Evolutionary conservation across 2,797 vertebrate genomes (phyloP), one percentile per base, ranked within the genome.

Genomic region (Carcharodon carcharias): DNA sequence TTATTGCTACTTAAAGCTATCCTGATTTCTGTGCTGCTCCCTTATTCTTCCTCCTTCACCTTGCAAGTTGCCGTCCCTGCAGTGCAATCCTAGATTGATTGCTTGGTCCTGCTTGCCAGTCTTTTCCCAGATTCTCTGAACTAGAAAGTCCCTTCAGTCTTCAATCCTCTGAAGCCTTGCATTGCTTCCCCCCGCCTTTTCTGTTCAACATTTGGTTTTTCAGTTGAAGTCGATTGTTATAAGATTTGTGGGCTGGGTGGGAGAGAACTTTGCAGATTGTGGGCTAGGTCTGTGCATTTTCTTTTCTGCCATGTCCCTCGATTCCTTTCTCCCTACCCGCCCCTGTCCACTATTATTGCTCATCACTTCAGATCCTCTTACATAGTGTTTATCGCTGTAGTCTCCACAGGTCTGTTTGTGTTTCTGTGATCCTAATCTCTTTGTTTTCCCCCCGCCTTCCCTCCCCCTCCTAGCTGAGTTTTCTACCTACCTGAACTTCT

Each of bases 401-500:
- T 93, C 3, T 18, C 5, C 21, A 18, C 91, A 21, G 23, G n/a
- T 67, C 61, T 67, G 61, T 65, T 91, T 91, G 0, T 26, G 28
- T 9, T 0, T 1, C 63, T 96, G 45, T 93, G 96, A 96, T 96
- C 80, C 5, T 0, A 31, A 31, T 35, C 89, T 0, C 28, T 93
- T 96, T 96, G 12, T 96, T 69, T 96, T 54, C 69, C n/a, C 95
- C 18, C 9, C n/a, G n/a, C 61, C 28, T 54, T 23, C 73, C 96
- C 40, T 96, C 80, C 80, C 97, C 63, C 35, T 12, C 96, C 65
- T 97, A 99, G 99, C 99, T 0, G 99, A 99, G 97, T 99, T 99
- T 97, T 99, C 99, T 0, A 99, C 99, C 88, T 99, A 99, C 98
- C 98, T 99, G 98, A 99, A 99, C 97, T 99, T 99, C 96, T 99